These are phyloP conservation scores for Galaxias olidus DNA, from an alignment of 2,797 vertebrate species.

Conservation along the genomic window DNA sequence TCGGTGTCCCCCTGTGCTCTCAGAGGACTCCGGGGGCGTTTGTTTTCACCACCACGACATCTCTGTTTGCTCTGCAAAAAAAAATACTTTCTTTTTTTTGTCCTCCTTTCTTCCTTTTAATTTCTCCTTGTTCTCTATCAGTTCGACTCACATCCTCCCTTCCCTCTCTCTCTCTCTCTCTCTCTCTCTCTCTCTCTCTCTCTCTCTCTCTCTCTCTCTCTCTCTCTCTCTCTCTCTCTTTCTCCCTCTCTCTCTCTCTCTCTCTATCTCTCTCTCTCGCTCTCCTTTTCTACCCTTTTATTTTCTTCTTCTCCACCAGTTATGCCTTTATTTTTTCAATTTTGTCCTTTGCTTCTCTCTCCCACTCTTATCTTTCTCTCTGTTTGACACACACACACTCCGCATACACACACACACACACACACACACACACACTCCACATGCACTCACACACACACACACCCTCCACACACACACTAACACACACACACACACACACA, in stretches of 20 bases:
- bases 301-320: neutral
- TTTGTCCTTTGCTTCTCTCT: neutral
- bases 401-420: neutral
- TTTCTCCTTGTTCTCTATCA: no score
- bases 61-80: no score
- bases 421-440: no score
- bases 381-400: neutral
- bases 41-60: conserved; percentile 41
- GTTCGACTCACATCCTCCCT: no score
- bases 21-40: conserved; percentile 41
- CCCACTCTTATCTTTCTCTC: neutral
- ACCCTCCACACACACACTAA: conserved; percentile 15
- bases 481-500: no score
- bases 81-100: no score
- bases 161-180: no score
- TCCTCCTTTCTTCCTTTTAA: no score
- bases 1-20: conserved; percentile 27
- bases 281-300: neutral
- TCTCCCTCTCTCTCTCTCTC: conserved; percentile 12
- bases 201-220: conserved; percentile 12
- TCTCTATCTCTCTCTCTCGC: conserved; percentile 4
- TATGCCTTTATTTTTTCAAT: neutral
- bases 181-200: no score
- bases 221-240: conserved; percentile 16
- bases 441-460: neutral